A percentile compares a stretch with the other conserved stretches of the same genome.
Conservation (phyloP, 2,113 vertebrate genomes). For the Ptyas mucosa region DNA sequence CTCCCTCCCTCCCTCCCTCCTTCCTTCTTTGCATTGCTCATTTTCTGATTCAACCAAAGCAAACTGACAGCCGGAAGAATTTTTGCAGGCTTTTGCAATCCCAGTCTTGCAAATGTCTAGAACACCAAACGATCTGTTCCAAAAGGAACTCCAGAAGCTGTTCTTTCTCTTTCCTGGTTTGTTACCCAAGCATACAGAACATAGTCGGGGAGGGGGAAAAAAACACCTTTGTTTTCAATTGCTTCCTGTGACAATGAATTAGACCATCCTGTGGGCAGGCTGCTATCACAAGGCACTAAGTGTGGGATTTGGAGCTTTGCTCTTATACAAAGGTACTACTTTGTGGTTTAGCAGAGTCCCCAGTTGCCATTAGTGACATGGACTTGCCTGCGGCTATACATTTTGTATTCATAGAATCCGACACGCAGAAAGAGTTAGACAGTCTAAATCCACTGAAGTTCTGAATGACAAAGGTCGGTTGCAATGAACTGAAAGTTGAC, state of each 20-base stretch:
- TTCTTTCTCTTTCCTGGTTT: background rate
- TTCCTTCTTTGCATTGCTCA: background rate
- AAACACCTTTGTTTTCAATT: constrained; percentile 7
- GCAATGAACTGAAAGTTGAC: background rate
- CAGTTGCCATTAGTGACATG: constrained; percentile 37
- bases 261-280: constrained; percentile 15
- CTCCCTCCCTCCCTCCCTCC: background rate
- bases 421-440: constrained; percentile 25
- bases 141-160: background rate
- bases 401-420: constrained; percentile 38
- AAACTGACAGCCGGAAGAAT: background rate
- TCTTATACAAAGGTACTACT: constrained; percentile 29
- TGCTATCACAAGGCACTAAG: constrained; percentile 34
- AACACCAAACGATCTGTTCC: background rate
- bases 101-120: background rate
- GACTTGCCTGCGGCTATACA: constrained; percentile 55
- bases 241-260: constrained; percentile 39
- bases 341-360: constrained; percentile 37
- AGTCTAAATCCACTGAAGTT: background rate
- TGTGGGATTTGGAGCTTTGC: constrained; percentile 21
- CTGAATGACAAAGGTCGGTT: background rate
- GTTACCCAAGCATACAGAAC: constrained; percentile 27
- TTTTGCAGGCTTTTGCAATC: background rate
- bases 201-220: background rate
- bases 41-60: background rate